Percentiles rank a stretch among this genome's conserved stretches.
phyloP scores from a whole-genome alignment of 2,888 invertebrate genomes.

The Poecilobothrus nobilitatus region DNA sequence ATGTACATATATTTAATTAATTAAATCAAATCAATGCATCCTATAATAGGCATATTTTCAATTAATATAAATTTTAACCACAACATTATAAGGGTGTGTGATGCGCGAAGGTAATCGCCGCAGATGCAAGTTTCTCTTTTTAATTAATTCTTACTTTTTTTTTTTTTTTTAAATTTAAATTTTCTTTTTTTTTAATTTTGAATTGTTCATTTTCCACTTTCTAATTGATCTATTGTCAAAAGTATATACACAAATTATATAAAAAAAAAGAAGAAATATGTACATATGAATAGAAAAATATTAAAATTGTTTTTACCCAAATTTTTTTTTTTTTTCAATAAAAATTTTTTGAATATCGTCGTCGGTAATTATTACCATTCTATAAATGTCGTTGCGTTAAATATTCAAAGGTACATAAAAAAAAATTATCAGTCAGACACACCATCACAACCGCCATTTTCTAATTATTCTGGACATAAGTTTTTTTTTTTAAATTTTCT shows the following conservation, averaged over 20 bases:
- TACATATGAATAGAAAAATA: too few relatives aligned
- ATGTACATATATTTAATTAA: too few relatives aligned
- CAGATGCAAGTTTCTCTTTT: constrained; percentile 6
- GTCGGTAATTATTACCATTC: constrained; percentile 6
- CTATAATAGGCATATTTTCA: neutral
- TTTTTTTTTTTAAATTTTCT: neutral
- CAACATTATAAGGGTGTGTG: neutral
- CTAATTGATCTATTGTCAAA: neutral
- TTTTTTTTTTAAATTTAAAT: neutral
- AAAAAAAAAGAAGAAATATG: too few relatives aligned
- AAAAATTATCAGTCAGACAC: constrained; percentile 3
- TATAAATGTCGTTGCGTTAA: neutral
- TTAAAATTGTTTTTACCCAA: too few relatives aligned
- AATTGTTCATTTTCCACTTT: neutral
- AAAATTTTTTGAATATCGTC: constrained; percentile 2
- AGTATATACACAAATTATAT: too few relatives aligned
- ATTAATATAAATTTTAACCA: neutral
- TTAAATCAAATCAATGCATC: neutral
- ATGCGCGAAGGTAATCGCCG: constrained; percentile 6
- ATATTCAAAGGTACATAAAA: constrained; percentile 5
- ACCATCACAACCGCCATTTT: constrained; percentile 4
- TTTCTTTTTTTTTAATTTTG: neutral
- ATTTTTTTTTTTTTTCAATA: neutral
- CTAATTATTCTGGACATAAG: neutral
- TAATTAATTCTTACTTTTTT: neutral